Conservation (phyloP, 2,888 invertebrate species). For the Eupithecia pulchellata region DNA sequence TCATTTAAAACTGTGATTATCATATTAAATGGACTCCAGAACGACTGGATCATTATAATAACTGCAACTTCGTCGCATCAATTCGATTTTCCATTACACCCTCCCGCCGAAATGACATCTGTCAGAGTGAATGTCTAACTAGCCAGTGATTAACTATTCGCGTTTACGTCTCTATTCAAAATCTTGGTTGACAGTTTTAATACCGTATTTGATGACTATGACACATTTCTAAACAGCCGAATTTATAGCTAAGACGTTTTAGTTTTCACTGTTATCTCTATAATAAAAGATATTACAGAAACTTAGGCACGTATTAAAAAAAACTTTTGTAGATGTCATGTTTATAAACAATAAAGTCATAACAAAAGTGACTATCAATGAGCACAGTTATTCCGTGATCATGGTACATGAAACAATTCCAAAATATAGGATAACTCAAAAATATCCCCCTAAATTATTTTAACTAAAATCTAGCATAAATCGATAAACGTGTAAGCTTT, state of each 20-base stretch:
- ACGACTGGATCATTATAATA: slow-evolving; percentile 29
- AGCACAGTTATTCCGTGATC: too few relatives aligned
- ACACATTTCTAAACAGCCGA: slow-evolving; percentile 44
- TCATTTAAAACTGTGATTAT: slow-evolving; percentile 33
- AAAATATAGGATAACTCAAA: too few relatives aligned
- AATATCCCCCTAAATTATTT: too few relatives aligned
- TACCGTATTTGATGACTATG: slow-evolving; percentile 40
- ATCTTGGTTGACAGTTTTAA: slow-evolving; percentile 44
- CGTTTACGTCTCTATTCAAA: slow-evolving; percentile 38
- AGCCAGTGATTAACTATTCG: slow-evolving; percentile 36
- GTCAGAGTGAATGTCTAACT: slow-evolving; percentile 31
- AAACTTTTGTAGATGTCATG: too few relatives aligned
- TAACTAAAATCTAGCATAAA: too few relatives aligned
- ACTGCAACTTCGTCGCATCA: slow-evolving; percentile 24
- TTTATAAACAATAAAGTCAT: too few relatives aligned
- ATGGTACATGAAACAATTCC: too few relatives aligned
- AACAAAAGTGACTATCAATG: too few relatives aligned
- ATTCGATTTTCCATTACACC: slow-evolving; percentile 27
- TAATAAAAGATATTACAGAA: not conserved
- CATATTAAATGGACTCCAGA: slow-evolving; percentile 34
- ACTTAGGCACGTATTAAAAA: too few relatives aligned
- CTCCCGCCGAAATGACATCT: slow-evolving; percentile 18
- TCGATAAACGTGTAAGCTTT: too few relatives aligned
- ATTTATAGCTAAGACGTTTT: slow-evolving; percentile 36
- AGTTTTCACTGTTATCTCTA: slow-evolving; percentile 2